Conservation (phyloP, 2,113 vertebrate genomes). For the Murina feae region DNA sequence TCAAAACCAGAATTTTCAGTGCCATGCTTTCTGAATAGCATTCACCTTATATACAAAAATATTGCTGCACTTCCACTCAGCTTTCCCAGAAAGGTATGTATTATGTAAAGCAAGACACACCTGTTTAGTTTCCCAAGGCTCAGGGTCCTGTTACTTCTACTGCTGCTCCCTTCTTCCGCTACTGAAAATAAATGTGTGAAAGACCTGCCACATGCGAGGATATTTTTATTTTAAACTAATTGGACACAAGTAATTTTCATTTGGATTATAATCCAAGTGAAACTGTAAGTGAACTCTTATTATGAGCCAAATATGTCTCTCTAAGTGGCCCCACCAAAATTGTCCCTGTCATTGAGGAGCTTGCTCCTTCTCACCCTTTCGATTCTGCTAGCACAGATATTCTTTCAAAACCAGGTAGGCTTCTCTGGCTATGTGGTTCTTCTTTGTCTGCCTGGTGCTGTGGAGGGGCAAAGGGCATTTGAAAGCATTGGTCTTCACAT, state of each 20-base stretch:
- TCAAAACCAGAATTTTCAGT: neutral
- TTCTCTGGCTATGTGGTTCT: constrained; percentile 62
- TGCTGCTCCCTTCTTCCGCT: neutral
- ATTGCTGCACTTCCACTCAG: neutral
- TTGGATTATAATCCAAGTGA: constrained; percentile 49
- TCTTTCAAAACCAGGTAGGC: constrained; percentile 64
- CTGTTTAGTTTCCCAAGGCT: neutral
- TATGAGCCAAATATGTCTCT: constrained; percentile 55
- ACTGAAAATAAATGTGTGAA: constrained; percentile 42
- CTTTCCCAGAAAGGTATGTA: neutral
- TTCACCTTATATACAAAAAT: neutral
- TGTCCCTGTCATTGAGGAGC: constrained; percentile 46
- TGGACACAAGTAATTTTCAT: constrained; percentile 58
- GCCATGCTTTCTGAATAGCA: constrained; percentile 16
- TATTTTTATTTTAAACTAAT: constrained; percentile 64
- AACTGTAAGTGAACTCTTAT: constrained; percentile 49
- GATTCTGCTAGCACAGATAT: constrained; percentile 52
- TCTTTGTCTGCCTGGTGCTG: constrained; percentile 63
- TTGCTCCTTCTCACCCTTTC: constrained; percentile 55
- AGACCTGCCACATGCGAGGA: neutral
- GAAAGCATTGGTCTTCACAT: constrained; percentile 71
- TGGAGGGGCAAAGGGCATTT: constrained; percentile 63
- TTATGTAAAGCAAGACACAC: neutral
- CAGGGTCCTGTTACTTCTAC: neutral
- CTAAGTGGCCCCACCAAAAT: constrained; percentile 25